Conservation (phyloP, 1,140 invertebrate species). For the Pectinophora gossypiella region DNA sequence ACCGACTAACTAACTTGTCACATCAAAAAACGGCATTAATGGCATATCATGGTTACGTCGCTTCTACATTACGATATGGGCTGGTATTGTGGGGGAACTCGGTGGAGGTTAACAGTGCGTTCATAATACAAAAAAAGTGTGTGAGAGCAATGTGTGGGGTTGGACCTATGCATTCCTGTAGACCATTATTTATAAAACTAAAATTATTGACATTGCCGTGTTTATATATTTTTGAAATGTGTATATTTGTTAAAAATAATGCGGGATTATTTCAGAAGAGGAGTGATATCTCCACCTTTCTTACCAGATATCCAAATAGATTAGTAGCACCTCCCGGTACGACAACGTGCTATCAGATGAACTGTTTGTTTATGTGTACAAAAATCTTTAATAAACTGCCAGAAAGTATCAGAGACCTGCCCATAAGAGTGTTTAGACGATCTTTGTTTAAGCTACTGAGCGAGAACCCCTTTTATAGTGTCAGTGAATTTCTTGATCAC, state of each 20-base stretch:
- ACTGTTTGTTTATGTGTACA: background rate
- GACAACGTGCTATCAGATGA: background rate
- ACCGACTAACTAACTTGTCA: background rate
- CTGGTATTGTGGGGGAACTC: background rate
- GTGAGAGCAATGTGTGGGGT: background rate
- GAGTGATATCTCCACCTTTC: background rate
- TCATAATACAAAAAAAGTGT: background rate
- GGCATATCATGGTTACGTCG: conserved; percentile 1
- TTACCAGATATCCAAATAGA: background rate
- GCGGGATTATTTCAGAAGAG: background rate
- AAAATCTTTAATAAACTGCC: background rate
- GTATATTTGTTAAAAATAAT: background rate
- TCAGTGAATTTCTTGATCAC: no score
- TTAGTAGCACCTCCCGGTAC: background rate
- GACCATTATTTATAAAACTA: background rate
- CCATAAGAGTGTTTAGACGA: background rate
- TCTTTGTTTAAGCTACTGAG: background rate
- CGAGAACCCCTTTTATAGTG: background rate
- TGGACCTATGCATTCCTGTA: background rate
- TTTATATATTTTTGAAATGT: background rate
- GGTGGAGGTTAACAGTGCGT: background rate
- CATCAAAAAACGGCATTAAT: background rate
- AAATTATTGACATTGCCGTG: background rate
- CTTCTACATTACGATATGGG: background rate
- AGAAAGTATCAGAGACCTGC: background rate